Conservation (phyloP, 2,113 vertebrate species). For the Athene noctua region DNA sequence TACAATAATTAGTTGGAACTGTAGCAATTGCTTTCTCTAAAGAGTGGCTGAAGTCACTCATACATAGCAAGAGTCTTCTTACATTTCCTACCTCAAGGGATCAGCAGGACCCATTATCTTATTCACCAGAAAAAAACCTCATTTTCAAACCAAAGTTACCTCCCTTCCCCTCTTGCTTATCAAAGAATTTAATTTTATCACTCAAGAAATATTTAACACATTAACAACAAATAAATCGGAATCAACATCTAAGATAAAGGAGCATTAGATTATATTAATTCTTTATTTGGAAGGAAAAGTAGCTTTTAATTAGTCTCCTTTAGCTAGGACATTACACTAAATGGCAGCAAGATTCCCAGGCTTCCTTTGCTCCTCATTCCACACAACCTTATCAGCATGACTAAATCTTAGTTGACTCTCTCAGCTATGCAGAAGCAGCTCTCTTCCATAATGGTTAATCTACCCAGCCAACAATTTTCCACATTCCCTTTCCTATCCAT, state of each 20-base stretch:
- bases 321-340: neutral
- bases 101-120: neutral
- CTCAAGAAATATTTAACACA: neutral
- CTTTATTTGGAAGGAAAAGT: neutral
- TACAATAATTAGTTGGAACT: neutral
- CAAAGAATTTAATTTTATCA: neutral
- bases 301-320: neutral
- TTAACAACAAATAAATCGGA: neutral
- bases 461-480: neutral
- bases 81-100: neutral
- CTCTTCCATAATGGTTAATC: neutral
- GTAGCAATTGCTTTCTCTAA: neutral
- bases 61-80: neutral
- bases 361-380: neutral
- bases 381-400: neutral
- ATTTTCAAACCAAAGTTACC: neutral
- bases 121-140: neutral
- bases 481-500: neutral
- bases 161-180: neutral
- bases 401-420: neutral
- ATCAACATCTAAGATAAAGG: neutral
- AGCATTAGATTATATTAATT: neutral
- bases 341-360: too few species aligned
- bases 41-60: neutral
- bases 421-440: neutral